Evolutionary conservation across 2,888 invertebrate species (phyloP), one percentile per base, ranked within the genome.

Genomic region (Rhopalosiphum nymphaeae): DNA sequence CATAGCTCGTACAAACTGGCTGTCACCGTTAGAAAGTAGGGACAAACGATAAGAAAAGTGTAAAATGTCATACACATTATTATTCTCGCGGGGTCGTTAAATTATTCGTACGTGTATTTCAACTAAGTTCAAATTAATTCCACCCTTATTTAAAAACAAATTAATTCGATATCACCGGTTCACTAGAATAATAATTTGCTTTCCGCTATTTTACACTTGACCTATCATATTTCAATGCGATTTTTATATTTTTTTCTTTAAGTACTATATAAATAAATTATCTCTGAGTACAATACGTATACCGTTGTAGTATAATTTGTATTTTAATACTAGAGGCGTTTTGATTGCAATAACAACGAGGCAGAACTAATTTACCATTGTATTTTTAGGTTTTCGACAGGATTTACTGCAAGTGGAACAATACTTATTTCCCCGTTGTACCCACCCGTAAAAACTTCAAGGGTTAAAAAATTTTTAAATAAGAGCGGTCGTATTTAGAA

Each of bases 41-140:
- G 36, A 67, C 16, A 36, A 7, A 57, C 57, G 57, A 86, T 85
- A 91, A 85, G n/a, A 86, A 53, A 53, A 86, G 44, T 57, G 46
- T 44, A 86, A 91, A 91, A 57, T 26, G 46, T 46, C 78, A 29
- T 91, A 61, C 36, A 56, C 56, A 42, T 49, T 84, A 89, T 78
- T 84, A 84, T 89, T 93, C 89, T 93, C 56, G 13, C 11, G 49
- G 78, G 89, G n/a, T 49, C 92, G 92, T 89, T 93, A 93, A 88
- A 93, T 84, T 56, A 84, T 92, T 46, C 42, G 42, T 87, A 67
- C 92, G 87, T 88, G 87, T 36, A 87, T 87, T 87, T 85, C 25
- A 26, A 36, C 46, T 61, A 92, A 49, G 87, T 36, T 49, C 29
- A 36, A 88, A 61, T 92, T 88, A 87, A 92, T 92, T 67, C 49